These are phyloP conservation scores for Pogoniulus pusillus DNA, from an alignment of 2,797 vertebrate species.

Conservation along the genomic window DNA sequence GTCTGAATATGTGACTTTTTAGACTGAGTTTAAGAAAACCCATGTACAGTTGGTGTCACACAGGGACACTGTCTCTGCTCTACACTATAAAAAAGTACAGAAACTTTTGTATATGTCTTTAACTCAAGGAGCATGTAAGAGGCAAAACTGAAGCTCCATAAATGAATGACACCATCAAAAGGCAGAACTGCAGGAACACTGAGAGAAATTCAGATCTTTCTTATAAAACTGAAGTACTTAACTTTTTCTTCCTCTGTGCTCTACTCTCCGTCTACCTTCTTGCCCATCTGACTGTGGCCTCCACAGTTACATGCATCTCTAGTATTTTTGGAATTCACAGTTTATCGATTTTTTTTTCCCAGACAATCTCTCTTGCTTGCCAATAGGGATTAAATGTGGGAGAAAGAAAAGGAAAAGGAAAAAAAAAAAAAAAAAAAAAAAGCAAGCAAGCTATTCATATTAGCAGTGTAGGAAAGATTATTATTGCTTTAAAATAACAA, in stretches of 20 bases:
- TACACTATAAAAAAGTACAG: background rate
- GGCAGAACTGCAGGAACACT: background rate
- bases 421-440: background rate
- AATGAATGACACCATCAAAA: background rate
- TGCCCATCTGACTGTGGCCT: background rate
- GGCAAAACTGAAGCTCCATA: background rate
- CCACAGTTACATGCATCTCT: background rate
- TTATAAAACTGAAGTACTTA: background rate
- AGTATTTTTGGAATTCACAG: background rate
- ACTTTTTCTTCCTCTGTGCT: background rate
- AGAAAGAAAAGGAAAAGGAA: background rate
- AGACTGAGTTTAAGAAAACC: background rate
- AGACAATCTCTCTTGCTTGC: background rate
- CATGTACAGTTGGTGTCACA: background rate
- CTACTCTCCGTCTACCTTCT: background rate
- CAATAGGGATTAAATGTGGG: background rate
- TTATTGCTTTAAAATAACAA: background rate
- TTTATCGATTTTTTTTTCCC: background rate
- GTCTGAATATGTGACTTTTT: background rate
- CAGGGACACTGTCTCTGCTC: background rate
- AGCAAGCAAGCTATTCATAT: background rate
- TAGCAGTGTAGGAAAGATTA: background rate
- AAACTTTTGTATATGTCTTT: rapidly evolving
- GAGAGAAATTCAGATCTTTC: background rate
- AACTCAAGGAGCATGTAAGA: background rate